Evolutionary conservation across 2,797 vertebrate species (phyloP), one percentile per base, ranked within the genome.

Genomic region (Poecilia picta): DNA sequence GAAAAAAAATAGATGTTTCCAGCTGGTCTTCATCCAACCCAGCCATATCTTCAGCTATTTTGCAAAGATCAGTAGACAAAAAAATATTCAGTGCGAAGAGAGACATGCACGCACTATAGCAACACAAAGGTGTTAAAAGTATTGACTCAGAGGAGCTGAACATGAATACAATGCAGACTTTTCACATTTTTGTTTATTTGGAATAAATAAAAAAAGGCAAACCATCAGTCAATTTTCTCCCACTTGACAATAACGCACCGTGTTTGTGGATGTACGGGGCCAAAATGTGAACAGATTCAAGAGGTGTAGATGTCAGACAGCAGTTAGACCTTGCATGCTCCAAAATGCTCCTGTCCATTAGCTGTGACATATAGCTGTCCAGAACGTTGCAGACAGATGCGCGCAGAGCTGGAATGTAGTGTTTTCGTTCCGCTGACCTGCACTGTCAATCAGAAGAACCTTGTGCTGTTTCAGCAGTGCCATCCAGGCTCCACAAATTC

Each of bases 381-480:
- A 64, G 75, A 75, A 76, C n/a, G 53, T 72, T 36, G 15, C 73
- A 74, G 66, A 8, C 28, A 41, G 7, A 23, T 66, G 28, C 28
- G 73, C 57, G 76, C 5, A 79, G 36, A 18, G 41, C 53, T 77
- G 83, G 83, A 91, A 92, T 92, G 84, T 74, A 62, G 71, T 89
- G 89, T 93, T 94, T 94, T 93, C 81, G 85, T 92, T 91, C 62
- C 36, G 25, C 31, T 28, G 72, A 87, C 79, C 82, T 75, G 47
- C 33, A n/a, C 87, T 94, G 89, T 89, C 91, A 91, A 82, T 92
- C 89, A 92, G 11, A 78, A 36, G 81, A 84, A 86, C 83, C 76
- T 71, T 73, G 75, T 86, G 81, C 78, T 82, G 70, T 76, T 83
- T 82, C 83, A 87, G 81, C 76, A 75, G 80, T 73, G 71, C 53